Evolutionary conservation across 2,113 vertebrate species (phyloP).

Genomic region (Xerus inauris): DNA sequence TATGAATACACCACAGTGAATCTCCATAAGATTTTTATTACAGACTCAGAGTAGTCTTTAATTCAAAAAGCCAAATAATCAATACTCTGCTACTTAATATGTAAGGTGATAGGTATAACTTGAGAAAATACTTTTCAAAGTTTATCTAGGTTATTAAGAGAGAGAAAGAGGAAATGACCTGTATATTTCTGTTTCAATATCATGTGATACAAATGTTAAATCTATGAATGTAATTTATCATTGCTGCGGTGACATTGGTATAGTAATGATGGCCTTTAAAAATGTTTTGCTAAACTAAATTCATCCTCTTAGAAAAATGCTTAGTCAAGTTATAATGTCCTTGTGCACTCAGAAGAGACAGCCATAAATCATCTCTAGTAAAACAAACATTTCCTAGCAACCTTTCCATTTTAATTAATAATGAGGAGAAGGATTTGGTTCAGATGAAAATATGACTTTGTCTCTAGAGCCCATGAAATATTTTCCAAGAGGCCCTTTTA

Average conservation of each 20-base stretch:
- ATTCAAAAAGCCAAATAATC: neutral
- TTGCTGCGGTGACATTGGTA: conserved; percentile 49
- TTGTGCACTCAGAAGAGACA: conserved; percentile 46
- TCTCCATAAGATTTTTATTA: neutral
- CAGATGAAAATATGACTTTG: conserved; percentile 56
- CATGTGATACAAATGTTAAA: conserved; percentile 54
- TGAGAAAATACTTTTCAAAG: neutral
- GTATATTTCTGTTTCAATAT: conserved; percentile 41
- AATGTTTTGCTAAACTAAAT: conserved; percentile 66
- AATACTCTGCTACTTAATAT: neutral
- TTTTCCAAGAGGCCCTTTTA: neutral
- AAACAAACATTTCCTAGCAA: conserved; percentile 65
- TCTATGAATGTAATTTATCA: conserved; percentile 66
- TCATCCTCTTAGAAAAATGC: conserved; percentile 59
- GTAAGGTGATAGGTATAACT: neutral
- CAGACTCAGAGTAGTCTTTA: neutral
- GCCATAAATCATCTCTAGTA: conserved; percentile 78
- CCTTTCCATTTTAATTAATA: conserved; percentile 81
- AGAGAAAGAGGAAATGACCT: neutral
- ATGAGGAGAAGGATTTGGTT: neutral
- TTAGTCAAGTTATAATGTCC: conserved; percentile 69
- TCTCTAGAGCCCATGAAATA: neutral
- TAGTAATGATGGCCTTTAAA: conserved; percentile 47
- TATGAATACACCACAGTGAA: too few relatives aligned
- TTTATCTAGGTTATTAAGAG: neutral